phyloP scores from a whole-genome alignment of 2,888 invertebrate genomes.

The Hypomecis atomaria region DNA sequence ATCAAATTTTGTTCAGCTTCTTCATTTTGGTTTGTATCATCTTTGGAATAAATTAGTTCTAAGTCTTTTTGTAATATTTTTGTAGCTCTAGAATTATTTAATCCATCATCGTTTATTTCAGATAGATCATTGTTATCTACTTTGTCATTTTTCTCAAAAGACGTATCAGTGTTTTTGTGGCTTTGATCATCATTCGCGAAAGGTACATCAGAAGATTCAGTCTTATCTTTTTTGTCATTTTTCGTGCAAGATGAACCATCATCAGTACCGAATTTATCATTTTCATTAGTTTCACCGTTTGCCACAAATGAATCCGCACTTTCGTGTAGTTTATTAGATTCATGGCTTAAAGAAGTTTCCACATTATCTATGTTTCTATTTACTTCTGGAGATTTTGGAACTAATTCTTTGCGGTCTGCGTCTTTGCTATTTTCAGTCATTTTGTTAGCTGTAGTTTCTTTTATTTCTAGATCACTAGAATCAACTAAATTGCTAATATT shows the following conservation, averaged over 20 bases:
- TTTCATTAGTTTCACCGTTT: background rate
- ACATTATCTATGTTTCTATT: slow-evolving; percentile 3
- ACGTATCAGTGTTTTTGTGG: too few species aligned
- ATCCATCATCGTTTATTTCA: slow-evolving; percentile 3
- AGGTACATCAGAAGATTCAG: background rate
- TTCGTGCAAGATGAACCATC: background rate
- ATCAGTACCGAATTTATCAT: background rate
- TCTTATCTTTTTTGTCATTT: background rate
- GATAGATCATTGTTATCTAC: too few species aligned
- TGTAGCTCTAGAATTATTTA: background rate
- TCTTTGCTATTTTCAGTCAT: slow-evolving; percentile 7
- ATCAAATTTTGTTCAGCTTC: background rate
- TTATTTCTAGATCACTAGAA: slow-evolving; percentile 7
- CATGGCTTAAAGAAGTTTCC: background rate
- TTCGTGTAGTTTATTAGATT: background rate
- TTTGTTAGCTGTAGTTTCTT: slow-evolving; percentile 5
- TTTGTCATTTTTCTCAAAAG: too few species aligned
- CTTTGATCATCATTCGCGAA: background rate
- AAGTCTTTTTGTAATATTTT: slow-evolving; percentile 2
- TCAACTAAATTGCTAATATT: background rate
- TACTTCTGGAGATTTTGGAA: slow-evolving; percentile 6
- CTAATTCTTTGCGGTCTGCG: background rate
- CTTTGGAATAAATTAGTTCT: background rate
- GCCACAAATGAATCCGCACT: background rate
- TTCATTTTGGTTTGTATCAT: background rate